phyloP scores from a whole-genome alignment of 2,888 invertebrate genomes.

The Nephrotoma guestfalica region DNA sequence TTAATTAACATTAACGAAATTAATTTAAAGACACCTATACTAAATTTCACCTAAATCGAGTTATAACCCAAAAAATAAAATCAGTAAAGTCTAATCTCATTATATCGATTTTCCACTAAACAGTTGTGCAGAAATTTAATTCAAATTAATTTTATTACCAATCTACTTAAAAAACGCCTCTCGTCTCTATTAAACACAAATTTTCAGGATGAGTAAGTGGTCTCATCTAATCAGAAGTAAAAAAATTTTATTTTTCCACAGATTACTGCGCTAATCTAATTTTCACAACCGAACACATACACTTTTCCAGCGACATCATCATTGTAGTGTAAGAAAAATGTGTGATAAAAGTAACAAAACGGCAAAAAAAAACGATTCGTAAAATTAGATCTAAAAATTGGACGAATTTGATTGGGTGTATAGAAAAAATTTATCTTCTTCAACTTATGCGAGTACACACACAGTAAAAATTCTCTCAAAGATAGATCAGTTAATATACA shows the following conservation, averaged over 20 bases:
- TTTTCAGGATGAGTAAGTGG: not conserved
- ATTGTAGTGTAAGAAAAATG: not conserved
- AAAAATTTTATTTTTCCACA: not conserved
- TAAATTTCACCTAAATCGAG: not conserved
- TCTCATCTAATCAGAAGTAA: not conserved
- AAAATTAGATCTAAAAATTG: not conserved
- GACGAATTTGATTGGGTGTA: not conserved
- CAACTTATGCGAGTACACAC: not conserved
- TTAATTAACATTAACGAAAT: too few relatives aligned
- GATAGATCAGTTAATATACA: not conserved
- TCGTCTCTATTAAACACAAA: not conserved
- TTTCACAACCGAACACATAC: not conserved
- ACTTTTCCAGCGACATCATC: not conserved
- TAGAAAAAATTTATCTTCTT: not conserved
- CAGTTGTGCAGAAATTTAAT: not conserved
- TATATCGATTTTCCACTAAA: not conserved
- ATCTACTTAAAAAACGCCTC: not conserved
- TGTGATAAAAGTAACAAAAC: not conserved
- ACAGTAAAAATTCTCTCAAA: not conserved
- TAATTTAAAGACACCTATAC: not conserved
- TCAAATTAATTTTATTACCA: not conserved
- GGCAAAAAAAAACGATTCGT: not conserved
- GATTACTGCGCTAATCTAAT: not conserved
- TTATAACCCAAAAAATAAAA: not conserved
- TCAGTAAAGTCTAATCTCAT: not conserved